These are phyloP conservation scores for Melieria picta DNA, from an alignment of 2,888 invertebrate species.

Conservation along the genomic window DNA sequence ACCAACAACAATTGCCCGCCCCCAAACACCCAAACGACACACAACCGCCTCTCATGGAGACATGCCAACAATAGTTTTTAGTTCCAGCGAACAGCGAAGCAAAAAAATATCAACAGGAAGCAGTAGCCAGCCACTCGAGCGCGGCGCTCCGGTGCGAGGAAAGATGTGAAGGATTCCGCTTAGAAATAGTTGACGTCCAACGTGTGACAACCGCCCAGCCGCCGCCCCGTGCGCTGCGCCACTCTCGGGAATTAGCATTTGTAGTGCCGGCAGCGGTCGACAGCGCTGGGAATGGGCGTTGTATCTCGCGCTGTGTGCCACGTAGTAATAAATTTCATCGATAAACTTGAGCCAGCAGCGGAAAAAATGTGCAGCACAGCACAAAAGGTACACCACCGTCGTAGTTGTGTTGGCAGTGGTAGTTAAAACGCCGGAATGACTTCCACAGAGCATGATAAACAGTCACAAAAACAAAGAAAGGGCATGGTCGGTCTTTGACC, in stretches of 20 bases:
- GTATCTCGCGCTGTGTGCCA: neutral
- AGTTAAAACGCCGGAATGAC: too few species aligned
- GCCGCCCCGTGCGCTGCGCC: too few species aligned
- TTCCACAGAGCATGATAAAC: too few species aligned
- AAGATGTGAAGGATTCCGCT: conserved; percentile 37
- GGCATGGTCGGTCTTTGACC: too few species aligned
- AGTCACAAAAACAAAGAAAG: too few species aligned
- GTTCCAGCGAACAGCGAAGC: conserved; percentile 14
- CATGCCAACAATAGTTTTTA: conserved; percentile 37
- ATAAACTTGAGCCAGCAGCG: conserved; percentile 43
- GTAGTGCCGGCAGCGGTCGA: too few species aligned
- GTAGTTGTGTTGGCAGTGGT: too few species aligned
- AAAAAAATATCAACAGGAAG: conserved; percentile 9
- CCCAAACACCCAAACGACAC: conserved; percentile 1
- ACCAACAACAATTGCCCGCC: neutral
- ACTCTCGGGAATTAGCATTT: too few species aligned
- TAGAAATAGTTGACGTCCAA: conserved; percentile 47
- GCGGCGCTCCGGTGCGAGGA: conserved; percentile 14
- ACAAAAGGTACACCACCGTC: neutral
- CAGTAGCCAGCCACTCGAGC: conserved; percentile 2
- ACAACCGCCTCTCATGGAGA: conserved; percentile 25
- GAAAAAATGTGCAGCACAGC: neutral
- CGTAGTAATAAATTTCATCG: conserved; percentile 49
- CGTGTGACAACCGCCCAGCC: conserved; percentile 19
- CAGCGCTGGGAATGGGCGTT: neutral